Percentiles rank a stretch among this genome's conserved stretches.
Evolutionary conservation across 2,113 vertebrate species (phyloP).

Genomic region (Perca flavescens): DNA sequence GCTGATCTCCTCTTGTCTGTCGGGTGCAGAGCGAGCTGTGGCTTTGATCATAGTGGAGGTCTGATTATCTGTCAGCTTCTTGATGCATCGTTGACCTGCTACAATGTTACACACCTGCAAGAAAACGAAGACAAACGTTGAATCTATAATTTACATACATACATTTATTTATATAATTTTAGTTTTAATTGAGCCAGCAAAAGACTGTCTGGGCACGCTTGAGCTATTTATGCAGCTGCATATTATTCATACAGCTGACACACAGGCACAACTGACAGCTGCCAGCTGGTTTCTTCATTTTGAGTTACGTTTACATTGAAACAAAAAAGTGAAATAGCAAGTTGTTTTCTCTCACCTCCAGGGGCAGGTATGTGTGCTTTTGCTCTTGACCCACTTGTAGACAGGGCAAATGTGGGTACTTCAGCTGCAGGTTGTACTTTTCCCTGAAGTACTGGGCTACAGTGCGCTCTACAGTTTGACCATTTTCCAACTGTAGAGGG

Average conservation of each 20-base stretch:
- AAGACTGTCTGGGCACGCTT: not conserved
- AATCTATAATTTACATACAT: not conserved
- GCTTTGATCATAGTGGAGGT: constrained; percentile 99
- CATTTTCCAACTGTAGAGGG: constrained; percentile 97
- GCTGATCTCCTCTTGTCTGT: constrained; percentile 98
- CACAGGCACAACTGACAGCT: not conserved
- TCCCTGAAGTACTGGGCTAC: constrained; percentile 99
- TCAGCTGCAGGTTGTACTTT: constrained; percentile 98
- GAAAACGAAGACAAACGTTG: not conserved
- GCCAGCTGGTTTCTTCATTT: not conserved
- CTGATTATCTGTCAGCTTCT: constrained; percentile 99
- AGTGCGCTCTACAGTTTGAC: constrained; percentile 99
- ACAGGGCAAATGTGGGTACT: constrained; percentile 98
- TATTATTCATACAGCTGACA: not conserved
- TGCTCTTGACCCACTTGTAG: constrained; percentile 99
- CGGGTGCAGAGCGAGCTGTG: constrained; percentile 96
- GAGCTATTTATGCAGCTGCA: not conserved
- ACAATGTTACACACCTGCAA: constrained; percentile 97
- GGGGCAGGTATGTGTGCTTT: constrained; percentile 98
- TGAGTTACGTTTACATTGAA: not conserved
- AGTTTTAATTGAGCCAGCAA: not conserved
- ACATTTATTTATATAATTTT: not conserved
- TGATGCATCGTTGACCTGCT: constrained; percentile 97
- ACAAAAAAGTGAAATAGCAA: not conserved
- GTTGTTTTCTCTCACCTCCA: constrained; percentile 90